Conservation (phyloP, 2,888 invertebrate species). For the Calameuta idolon region DNA sequence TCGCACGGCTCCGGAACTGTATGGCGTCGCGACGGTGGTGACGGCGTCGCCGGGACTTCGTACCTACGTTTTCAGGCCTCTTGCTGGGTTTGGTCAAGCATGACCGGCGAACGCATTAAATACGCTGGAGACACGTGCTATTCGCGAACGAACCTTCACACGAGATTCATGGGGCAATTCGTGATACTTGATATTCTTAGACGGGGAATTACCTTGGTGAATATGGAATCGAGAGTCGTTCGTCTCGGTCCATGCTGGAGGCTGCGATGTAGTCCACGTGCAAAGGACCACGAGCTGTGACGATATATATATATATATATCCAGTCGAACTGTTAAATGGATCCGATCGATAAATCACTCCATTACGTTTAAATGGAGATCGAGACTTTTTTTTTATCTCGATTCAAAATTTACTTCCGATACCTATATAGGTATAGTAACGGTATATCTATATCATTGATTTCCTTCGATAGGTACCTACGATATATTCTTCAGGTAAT, state of each 20-base stretch:
- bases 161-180: slow-evolving; percentile 55
- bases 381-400: too few relatives aligned
- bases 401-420: too few relatives aligned
- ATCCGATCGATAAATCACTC: slow-evolving; percentile 29
- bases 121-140: slow-evolving; percentile 53
- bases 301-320: slow-evolving; percentile 10
- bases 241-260: slow-evolving; percentile 33
- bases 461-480: too few relatives aligned
- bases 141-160: slow-evolving; percentile 48
- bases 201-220: slow-evolving; percentile 49
- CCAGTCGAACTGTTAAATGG: slow-evolving; percentile 19
- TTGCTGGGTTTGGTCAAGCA: slow-evolving; percentile 46
- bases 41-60: background rate
- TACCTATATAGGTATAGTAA: too few relatives aligned
- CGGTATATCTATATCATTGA: too few relatives aligned
- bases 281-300: too few relatives aligned
- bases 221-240: slow-evolving; percentile 45
- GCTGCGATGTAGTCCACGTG: background rate
- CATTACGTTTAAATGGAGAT: slow-evolving; percentile 24
- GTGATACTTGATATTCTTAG: slow-evolving; percentile 54
- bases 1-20: too few relatives aligned
- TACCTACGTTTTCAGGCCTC: background rate
- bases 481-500: too few relatives aligned
- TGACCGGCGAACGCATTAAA: slow-evolving; percentile 54
- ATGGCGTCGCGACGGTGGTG: background rate